Percentiles rank a stretch among this genome's conserved stretches.
Conservation (phyloP, 2,888 invertebrate species). For the Monochamus alternatus region DNA sequence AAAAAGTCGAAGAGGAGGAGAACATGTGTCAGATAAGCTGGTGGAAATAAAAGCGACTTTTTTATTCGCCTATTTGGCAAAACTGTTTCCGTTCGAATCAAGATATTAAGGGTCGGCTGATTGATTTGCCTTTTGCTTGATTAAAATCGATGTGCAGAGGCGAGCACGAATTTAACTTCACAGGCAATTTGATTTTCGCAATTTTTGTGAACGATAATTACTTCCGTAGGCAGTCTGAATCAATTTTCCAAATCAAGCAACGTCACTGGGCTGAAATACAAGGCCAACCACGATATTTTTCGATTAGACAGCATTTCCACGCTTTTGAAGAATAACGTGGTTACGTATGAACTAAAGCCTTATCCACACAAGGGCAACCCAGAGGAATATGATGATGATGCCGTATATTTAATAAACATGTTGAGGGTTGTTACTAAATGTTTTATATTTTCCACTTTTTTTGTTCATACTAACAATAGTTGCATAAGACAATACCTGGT, state of each 20-base stretch:
- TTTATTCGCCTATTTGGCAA: neutral
- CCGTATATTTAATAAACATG: too few species aligned
- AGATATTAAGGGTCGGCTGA: slow-evolving; percentile 5
- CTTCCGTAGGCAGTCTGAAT: slow-evolving; percentile 7
- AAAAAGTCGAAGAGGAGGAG: neutral
- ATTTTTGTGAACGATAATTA: neutral
- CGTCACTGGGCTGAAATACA: neutral
- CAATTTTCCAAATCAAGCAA: neutral
- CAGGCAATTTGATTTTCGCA: neutral
- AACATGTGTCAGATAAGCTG: neutral
- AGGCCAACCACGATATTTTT: neutral
- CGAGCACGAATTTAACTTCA: slow-evolving; percentile 12
- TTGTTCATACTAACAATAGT: too few species aligned
- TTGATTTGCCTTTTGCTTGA: slow-evolving; percentile 10
- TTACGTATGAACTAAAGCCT: too few species aligned
- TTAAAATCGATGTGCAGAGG: slow-evolving; percentile 1
- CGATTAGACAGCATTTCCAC: too few species aligned
- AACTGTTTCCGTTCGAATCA: slow-evolving; percentile 6
- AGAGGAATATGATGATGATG: too few species aligned
- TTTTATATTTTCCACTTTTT: too few species aligned
- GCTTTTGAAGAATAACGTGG: too few species aligned
- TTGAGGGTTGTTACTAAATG: too few species aligned
- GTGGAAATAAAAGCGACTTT: slow-evolving; percentile 4
- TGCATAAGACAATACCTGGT: too few species aligned
- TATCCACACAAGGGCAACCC: too few species aligned